Base-by-base conservation (phyloP, 2,797 vertebrate genomes). In the Rhinogobio ventralis region DNA sequence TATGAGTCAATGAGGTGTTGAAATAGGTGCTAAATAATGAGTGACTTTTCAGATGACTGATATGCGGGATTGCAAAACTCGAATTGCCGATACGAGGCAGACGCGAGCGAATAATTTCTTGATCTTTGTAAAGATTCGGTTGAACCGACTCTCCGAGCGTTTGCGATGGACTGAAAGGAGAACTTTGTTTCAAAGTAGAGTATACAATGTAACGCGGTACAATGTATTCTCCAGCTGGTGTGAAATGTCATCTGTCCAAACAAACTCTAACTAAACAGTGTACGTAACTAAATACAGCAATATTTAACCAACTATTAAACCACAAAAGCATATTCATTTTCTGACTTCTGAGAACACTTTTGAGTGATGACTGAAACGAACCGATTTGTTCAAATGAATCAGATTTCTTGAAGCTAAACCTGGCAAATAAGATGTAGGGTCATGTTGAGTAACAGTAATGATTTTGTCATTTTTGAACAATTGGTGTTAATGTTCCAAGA, bases 71-170 rank as follows among this genome's bases (percentile, higher is more conserved):
- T 67, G 81, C 81, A 53, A 84, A 78, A 60, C 46, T 76, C 60
- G 7, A n/a, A 60, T 45, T 46, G 55, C 8, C 39, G 8, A 67
- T 36, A 36, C 28, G 23, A 71, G 10, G 15, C n/a, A 72, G 11
- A 36, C 49, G 57, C 28, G 7, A 67, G 45, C 2, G 74, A 60
- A 49, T 84, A 51, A 2, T 5, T 71, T 46, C 10, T 51, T 33
- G 13, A 55, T 67, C 57, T 39, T 25, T 83, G 45, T 23, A 30
- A 75, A 53, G 72, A 76, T 83, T 83, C 72, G 0, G 2, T 51
- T 51, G 81, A 75, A 75, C 49, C 81, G 72, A 83, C 11, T 83
- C 28, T n/a, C 42, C 53, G 8, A 82, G 7, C 25, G 19, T 72
- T 60, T 62, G 19, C 51, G 33, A 13, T 69, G 42, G 9, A 30